phyloP scores from a whole-genome alignment of 1,140 invertebrate species.

The Ylistrum balloti region DNA sequence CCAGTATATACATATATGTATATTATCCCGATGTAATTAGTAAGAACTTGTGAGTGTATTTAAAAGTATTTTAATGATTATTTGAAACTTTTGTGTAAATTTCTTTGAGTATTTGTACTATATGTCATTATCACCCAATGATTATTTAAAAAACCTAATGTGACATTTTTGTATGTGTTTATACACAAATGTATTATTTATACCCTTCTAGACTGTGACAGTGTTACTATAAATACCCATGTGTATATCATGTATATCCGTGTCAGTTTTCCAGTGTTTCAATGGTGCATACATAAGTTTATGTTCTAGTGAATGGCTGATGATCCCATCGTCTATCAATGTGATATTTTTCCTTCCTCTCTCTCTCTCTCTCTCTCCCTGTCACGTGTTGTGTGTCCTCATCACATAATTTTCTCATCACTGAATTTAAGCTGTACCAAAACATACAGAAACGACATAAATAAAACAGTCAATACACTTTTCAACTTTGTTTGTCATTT shows the following conservation, averaged over 20 bases:
- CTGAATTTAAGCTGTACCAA: constrained; percentile 16
- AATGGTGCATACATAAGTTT: not conserved
- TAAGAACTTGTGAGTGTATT: not conserved
- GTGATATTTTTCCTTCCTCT: not conserved
- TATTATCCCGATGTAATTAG: not conserved
- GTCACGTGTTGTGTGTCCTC: constrained; percentile 5
- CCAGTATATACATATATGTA: not conserved
- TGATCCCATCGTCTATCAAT: constrained; percentile 5
- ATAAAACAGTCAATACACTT: not conserved
- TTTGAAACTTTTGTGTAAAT: not conserved
- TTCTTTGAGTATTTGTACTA: not conserved
- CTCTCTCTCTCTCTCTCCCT: not conserved
- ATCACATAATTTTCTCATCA: constrained; percentile 18
- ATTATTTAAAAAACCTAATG: not conserved
- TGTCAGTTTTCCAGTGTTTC: constrained; percentile 27
- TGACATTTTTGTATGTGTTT: not conserved
- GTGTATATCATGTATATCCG: not conserved
- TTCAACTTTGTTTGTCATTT: no score
- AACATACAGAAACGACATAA: constrained; percentile 28
- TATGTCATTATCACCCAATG: not conserved
- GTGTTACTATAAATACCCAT: not conserved
- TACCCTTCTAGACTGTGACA: not conserved
- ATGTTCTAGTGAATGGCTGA: not conserved
- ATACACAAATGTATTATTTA: not conserved
- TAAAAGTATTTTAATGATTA: not conserved